Evolutionary conservation across 2,113 vertebrate species (phyloP).

Genomic region (Lagenorhynchus albirostris): DNA sequence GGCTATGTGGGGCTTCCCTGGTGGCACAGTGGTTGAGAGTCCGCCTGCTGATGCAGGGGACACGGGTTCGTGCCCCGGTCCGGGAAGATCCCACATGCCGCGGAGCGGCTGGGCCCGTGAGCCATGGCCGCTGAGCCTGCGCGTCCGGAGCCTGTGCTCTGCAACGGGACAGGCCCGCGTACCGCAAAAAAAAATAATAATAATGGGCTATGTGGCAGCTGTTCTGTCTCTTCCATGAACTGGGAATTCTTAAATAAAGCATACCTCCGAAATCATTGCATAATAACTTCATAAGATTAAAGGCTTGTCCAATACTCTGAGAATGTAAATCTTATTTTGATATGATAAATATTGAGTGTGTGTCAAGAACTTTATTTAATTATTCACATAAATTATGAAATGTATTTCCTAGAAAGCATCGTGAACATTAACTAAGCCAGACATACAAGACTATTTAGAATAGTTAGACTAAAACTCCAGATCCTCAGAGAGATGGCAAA

Average conservation of each 20-base stretch:
- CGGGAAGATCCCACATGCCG: no score
- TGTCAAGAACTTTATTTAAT: slow-evolving; percentile 19
- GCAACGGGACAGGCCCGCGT: no score
- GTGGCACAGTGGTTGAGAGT: no score
- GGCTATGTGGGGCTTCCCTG: not conserved
- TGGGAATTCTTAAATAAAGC: not conserved
- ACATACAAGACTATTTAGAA: not conserved
- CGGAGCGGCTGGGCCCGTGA: no score
- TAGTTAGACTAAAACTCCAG: not conserved
- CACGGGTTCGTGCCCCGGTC: no score
- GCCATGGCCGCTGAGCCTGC: no score
- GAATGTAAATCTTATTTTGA: slow-evolving; percentile 21
- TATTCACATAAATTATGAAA: slow-evolving; percentile 40
- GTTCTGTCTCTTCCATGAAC: not conserved
- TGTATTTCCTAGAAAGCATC: slow-evolving; percentile 48
- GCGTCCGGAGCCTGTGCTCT: no score
- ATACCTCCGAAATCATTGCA: not conserved
- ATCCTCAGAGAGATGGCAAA: not conserved
- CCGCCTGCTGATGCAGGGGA: no score
- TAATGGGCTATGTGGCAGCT: not conserved
- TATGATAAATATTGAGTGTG: not conserved
- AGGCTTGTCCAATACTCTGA: slow-evolving; percentile 8
- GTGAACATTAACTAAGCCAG: slow-evolving; percentile 43
- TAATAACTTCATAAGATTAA: not conserved
- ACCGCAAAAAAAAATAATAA: not conserved